Evolutionary conservation across 2,797 vertebrate genomes (phyloP).

Genomic region (Gallinago nigripennis): DNA sequence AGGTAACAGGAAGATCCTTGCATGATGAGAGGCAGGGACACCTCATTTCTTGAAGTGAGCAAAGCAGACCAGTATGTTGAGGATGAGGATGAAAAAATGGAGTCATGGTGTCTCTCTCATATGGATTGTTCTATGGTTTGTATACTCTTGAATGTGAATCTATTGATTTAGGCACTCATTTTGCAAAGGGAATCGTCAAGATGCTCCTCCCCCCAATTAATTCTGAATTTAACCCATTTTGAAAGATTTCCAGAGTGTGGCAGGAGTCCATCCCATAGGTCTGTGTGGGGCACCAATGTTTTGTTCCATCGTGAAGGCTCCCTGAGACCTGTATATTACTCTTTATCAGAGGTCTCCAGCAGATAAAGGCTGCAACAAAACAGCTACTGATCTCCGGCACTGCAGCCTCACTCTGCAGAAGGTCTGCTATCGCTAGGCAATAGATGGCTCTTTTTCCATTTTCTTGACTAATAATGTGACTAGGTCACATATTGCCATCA

Average conservation of each 20-base stretch:
- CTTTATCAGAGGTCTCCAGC: slow-evolving; percentile 2
- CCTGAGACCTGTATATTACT: neutral
- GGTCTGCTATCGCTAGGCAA: neutral
- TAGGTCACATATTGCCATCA: neutral
- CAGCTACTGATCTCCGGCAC: neutral
- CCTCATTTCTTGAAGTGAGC: neutral
- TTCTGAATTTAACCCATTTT: neutral
- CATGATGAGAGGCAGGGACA: neutral
- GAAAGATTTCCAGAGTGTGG: neutral
- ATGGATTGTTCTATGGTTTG: neutral
- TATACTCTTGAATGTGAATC: neutral
- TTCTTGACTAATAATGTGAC: neutral
- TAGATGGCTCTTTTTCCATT: neutral
- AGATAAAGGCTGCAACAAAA: neutral
- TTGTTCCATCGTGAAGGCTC: neutral
- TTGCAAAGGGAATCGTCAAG: neutral
- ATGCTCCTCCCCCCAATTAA: neutral
- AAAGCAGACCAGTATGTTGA: neutral
- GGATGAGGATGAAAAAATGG: neutral
- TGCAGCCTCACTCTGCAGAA: neutral
- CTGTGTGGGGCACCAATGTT: neutral
- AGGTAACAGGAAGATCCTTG: neutral
- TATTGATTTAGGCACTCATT: neutral
- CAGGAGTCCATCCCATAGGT: neutral
- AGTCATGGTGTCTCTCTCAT: neutral